Percentiles rank a stretch among this genome's conserved stretches.
Evolutionary conservation across 2,888 invertebrate species (phyloP).

Genomic region (Drosophila eohydei): DNA sequence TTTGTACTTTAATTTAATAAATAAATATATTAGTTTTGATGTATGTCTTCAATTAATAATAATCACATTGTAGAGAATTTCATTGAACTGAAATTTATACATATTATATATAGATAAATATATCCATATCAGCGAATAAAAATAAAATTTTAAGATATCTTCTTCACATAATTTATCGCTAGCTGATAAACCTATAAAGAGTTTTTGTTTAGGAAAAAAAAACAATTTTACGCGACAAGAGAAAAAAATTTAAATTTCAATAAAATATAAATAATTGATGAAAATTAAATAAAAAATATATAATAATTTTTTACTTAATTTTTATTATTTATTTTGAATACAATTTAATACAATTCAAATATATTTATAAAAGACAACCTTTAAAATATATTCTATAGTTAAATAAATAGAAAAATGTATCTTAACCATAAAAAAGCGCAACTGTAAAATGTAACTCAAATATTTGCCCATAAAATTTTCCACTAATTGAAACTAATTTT

Average conservation of each 20-base stretch:
- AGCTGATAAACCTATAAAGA: neutral
- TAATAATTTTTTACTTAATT: neutral
- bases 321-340: no score
- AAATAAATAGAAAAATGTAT: neutral
- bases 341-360: neutral
- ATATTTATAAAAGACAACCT: neutral
- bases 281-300: neutral
- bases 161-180: neutral
- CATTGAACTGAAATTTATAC: neutral
- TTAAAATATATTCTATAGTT: neutral
- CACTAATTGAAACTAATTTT: slow-evolving; percentile 44
- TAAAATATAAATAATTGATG: neutral
- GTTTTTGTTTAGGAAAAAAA: neutral
- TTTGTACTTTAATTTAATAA: no score
- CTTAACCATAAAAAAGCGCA: neutral
- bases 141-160: neutral
- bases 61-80: no score
- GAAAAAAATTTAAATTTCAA: neutral
- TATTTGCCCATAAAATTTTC: slow-evolving; percentile 35
- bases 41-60: no score
- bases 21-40: no score
- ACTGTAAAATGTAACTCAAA: neutral
- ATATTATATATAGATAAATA: neutral
- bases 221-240: neutral
- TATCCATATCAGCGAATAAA: neutral